Evolutionary conservation across 2,888 invertebrate species (phyloP).

Genomic region (Rhorus exstirpatorius): DNA sequence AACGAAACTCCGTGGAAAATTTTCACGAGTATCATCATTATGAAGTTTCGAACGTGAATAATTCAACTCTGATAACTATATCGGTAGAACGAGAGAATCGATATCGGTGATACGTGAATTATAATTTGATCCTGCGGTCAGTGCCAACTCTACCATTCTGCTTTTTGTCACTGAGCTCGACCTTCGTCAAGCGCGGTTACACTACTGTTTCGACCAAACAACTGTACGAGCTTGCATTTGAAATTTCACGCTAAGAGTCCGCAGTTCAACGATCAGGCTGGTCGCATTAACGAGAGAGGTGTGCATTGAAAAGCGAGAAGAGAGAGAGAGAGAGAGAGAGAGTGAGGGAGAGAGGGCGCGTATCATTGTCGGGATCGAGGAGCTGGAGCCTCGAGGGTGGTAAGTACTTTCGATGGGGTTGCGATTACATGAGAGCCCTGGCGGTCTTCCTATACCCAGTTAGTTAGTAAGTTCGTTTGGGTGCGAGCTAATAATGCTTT

Average conservation of each 20-base stretch:
- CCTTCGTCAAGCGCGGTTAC: slow-evolving; percentile 13
- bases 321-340: slow-evolving; percentile 6
- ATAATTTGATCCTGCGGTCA: too few relatives aligned
- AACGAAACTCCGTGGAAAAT: background rate
- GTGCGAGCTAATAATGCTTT: slow-evolving; percentile 57
- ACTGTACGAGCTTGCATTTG: slow-evolving; percentile 37
- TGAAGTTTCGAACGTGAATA: too few relatives aligned
- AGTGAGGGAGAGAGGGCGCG: slow-evolving; percentile 1
- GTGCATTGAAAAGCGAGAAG: slow-evolving; percentile 12
- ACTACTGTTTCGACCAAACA: slow-evolving; percentile 45
- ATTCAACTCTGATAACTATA: too few relatives aligned
- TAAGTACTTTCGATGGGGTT: slow-evolving; percentile 65
- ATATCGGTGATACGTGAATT: too few relatives aligned
- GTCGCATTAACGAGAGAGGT: slow-evolving; percentile 30
- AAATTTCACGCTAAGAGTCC: slow-evolving; percentile 33
- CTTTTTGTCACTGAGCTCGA: slow-evolving; percentile 34
- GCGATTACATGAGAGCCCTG: slow-evolving; percentile 45
- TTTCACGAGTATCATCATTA: background rate
- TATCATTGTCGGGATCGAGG: slow-evolving; percentile 55
- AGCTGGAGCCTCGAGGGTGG: slow-evolving; percentile 48
- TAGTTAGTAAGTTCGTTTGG: slow-evolving; percentile 31
- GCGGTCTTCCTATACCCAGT: slow-evolving; percentile 27
- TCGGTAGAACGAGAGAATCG: too few relatives aligned
- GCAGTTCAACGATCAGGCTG: slow-evolving; percentile 4
- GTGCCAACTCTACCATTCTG: background rate